Base-by-base conservation (phyloP, 2,888 invertebrate species). In the Dynastes maya region DNA sequence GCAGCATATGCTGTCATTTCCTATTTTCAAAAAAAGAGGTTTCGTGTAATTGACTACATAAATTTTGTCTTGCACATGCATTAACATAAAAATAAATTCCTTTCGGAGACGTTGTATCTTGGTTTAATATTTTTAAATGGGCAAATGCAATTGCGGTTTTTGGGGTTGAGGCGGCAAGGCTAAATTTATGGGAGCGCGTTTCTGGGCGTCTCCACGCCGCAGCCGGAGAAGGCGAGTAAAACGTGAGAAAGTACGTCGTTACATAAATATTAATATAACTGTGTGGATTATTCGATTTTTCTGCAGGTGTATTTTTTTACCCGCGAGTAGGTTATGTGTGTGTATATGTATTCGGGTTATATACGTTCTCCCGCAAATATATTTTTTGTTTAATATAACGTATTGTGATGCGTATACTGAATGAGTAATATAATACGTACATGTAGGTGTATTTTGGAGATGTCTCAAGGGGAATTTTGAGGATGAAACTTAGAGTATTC, bases 71-170 rank as follows among this genome's bases (percentile, higher is more conserved):
- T 58, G 55, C 55, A 45, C 55, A 22, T 58, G 22, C 55, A 45
- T 58, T 58, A 58, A 22, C 55, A 22, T 22, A 45, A 27, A 67
- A 22, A 49, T 67, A 67, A 49, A 70, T 72, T 72, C 29, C 22
- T 3, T 16, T 16, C 55, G 58, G 27, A 27, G 16, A 58, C 3
- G 72, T 11, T 16, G 40, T 58, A 72, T 27, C 58, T 72, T 72
- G 32, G 72, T 72, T 61, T 72, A 72, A 72, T 72, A 72, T 72
- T 72, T 72, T 72, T 72, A 72, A 72, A 72, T 72, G 72, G 72
- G 40, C 58, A 22, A 58, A 40, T 72, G 58, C 72, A 72, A 72
- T 72, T 72, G 72, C 72, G 45, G 58, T 37, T 5, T 58, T 72
- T 22, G 55, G 61, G 40, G 72, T 37, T 16, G 37, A 72, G 61